Evolutionary conservation across 2,113 vertebrate species (phyloP), one percentile per base, ranked within the genome.

Genomic region (Hydropotes inermis): DNA sequence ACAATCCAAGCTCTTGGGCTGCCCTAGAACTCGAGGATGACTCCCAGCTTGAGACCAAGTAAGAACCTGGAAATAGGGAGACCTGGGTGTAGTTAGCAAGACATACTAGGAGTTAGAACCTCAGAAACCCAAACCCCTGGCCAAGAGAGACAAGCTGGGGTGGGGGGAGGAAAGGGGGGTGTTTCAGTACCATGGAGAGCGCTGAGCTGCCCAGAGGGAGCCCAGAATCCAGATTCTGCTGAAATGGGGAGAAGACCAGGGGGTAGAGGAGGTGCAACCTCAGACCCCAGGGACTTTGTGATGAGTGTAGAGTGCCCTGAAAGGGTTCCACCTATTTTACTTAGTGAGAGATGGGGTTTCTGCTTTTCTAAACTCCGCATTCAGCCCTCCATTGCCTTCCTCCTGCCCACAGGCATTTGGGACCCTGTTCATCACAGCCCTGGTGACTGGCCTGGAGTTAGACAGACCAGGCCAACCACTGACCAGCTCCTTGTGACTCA

Each of bases 101-200:
- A 60, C 14, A 28, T 36, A 70, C 27, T n/a, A 23, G 50, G 43
- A 52, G 27, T 33, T 39, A n/a, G 74, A 52, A 28, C 12, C 11
- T 30, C 76, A 52, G 10, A 74, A 39, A 36, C 54, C 28, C 55
- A 21, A 43, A 9, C 15, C 0, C 1, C 28, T n/a, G 52, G 27
- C 39, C 43, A 11, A 2, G 25, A 87, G 13, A 83, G n/a, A 25
- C 43, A 47, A 16, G 27, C 6, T 33, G 21, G 33, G 28, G 33
- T 50, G 25, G 7, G 6, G 0, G 2, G 17, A 7, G 2, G 64
- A 36, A 36, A 21, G 0, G 9, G 13, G 55, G 3, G 28, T 7
- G 16, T 30, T 96, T 96, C 61, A 93, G 90, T 16, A 96, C 95
- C 85, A 76, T 0, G 90, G 95, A 96, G 28, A 96, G 91, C 45